Percentiles rank a stretch among this genome's conserved stretches.
Evolutionary conservation across 2,797 vertebrate genomes (phyloP).

Genomic region (Eulemur coronatus): DNA sequence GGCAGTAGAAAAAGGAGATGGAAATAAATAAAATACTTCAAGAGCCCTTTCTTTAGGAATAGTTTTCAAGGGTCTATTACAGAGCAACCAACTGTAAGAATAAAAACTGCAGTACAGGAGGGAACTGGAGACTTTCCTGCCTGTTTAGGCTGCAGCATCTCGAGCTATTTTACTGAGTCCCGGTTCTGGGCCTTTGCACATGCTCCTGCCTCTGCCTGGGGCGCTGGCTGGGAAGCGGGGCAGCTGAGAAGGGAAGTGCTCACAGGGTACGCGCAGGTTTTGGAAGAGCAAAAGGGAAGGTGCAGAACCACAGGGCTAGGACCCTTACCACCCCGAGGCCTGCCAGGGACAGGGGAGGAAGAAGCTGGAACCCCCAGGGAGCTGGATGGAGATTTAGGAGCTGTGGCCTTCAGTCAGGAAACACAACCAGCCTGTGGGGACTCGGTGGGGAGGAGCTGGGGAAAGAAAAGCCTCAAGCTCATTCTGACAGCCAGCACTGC

Average conservation of each 20-base stretch:
- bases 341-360: not conserved
- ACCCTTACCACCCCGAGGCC: no score
- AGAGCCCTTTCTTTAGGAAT: not conserved
- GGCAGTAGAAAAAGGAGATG: not conserved
- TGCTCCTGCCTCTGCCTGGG: not conserved
- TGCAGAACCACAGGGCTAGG: not conserved
- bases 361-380: not conserved
- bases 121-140: not conserved
- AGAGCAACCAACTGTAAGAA: not conserved
- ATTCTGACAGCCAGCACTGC: not conserved
- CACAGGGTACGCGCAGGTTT: not conserved
- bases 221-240: not conserved
- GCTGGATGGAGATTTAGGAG: not conserved
- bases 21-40: slow-evolving; percentile 47
- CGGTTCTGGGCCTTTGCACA: not conserved
- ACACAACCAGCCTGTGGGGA: not conserved
- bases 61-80: not conserved
- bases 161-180: not conserved
- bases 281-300: not conserved
- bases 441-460: not conserved
- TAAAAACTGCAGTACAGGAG: not conserved
- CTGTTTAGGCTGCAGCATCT: not conserved
- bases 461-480: not conserved
- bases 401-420: not conserved
- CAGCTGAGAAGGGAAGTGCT: not conserved